These are phyloP conservation scores for Matsumyia berberina DNA, from an alignment of 2,888 invertebrate genomes.

Conservation along the genomic window DNA sequence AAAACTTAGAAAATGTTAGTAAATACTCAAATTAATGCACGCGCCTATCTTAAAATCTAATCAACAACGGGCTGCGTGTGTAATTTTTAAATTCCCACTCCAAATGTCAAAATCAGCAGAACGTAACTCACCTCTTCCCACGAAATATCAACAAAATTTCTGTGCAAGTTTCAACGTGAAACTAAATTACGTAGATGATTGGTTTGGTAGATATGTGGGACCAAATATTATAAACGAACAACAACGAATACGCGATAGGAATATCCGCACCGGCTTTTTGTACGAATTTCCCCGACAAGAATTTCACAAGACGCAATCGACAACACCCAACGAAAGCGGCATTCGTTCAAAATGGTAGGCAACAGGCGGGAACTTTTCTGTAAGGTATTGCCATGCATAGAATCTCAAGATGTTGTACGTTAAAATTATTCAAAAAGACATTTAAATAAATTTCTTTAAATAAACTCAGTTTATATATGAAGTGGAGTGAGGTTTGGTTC, in stretches of 20 bases:
- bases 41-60: not conserved
- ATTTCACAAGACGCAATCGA: conserved; percentile 26
- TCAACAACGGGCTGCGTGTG: too few relatives aligned
- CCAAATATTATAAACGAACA: too few relatives aligned
- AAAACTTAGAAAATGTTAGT: too few relatives aligned
- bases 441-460: too few relatives aligned
- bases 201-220: not conserved
- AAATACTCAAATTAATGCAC: too few relatives aligned
- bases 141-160: not conserved
- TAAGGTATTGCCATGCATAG: conserved; percentile 20
- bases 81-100: not conserved
- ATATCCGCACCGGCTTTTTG: conserved; percentile 16
- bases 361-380: conserved; percentile 32
- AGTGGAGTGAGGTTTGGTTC: too few relatives aligned
- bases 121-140: not conserved
- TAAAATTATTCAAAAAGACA: conserved; percentile 8
- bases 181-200: not conserved
- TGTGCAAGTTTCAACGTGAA: conserved; percentile 38
- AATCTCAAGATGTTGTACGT: not conserved
- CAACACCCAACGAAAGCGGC: conserved; percentile 32
- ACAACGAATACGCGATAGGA: not conserved
- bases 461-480: too few relatives aligned
- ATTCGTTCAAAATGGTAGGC: conserved; percentile 29
- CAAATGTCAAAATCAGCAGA: conserved; percentile 1
- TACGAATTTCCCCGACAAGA: not conserved